phyloP scores from a whole-genome alignment of 2,797 vertebrate genomes.

The Acanthiza pusilla region DNA sequence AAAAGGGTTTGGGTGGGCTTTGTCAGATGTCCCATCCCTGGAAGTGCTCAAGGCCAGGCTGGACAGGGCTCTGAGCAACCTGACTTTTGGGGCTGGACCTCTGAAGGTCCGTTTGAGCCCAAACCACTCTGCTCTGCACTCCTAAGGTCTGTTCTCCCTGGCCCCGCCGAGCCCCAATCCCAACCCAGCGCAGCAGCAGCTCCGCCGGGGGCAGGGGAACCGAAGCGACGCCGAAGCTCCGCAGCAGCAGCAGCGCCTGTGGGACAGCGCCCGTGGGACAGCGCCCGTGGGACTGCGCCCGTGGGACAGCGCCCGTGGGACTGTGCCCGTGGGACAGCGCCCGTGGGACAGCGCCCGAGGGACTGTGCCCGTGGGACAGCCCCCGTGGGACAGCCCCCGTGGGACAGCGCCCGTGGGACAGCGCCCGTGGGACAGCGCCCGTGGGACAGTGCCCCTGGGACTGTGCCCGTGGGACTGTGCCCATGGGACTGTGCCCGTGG shows the following conservation, averaged over 20 bases:
- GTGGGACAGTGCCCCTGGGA: too few species aligned
- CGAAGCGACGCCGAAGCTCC: not conserved
- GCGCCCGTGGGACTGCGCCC: too few species aligned
- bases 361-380: too few species aligned
- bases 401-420: too few species aligned
- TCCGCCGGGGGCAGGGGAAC: not conserved
- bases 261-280: too few species aligned
- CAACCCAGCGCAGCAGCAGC: accelerated
- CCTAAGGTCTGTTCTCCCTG: accelerated
- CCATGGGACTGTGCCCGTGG: too few species aligned
- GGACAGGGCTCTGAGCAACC: not conserved
- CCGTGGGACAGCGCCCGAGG: too few species aligned
- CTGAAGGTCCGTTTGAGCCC: not conserved
- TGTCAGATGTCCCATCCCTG: not conserved
- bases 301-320: too few species aligned
- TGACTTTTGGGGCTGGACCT: accelerated
- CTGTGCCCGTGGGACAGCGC: too few species aligned
- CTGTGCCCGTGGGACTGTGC: too few species aligned
- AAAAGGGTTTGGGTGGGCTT: not conserved
- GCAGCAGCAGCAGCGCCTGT: accelerated
- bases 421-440: too few species aligned
- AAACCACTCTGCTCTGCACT: accelerated
- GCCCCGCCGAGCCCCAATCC: accelerated
- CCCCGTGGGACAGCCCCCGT: too few species aligned
- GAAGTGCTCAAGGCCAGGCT: accelerated